Base-by-base conservation (phyloP, 2,888 invertebrate genomes). In the Nemotelus pantherinus region DNA sequence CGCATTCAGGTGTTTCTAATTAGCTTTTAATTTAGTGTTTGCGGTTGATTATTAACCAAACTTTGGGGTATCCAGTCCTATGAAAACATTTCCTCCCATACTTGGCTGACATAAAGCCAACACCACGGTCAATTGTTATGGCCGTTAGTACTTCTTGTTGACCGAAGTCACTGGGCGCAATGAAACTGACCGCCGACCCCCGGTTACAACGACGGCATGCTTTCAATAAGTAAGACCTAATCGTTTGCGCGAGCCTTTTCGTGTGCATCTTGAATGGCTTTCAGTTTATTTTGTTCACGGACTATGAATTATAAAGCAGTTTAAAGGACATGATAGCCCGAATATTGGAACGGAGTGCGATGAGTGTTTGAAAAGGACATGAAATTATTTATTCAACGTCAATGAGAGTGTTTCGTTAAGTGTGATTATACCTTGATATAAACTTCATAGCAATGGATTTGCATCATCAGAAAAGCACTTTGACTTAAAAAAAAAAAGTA, bases 241-340 rank as follows among this genome's bases (percentile, higher is more conserved):
- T 57, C n/a, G 57, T 57, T 57, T 57, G 57, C 57, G 57, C 7
- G 57, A 5, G 9, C 25, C 25, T 25, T 57, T 57, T 25, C 9
- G 57, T 57, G 50, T 67, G 67, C 53, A 55, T n/a, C 41, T 53
- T 70, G 47, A 9, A 70, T 70, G 70, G 55, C 55, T 70, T 7
- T 43, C 55, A 10, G 55, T 10, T 53, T 55, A 41, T 43, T 53
- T 55, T 70, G 70, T 70, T 47, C 47, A 67, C 39, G 50, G 48
- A 47, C n/a, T 44, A 43, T 70, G 70, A 70, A 70, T 70, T 43
- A 70, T 70, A 55, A 7, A 70, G 50, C 9, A 43, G 53, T 43
- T 6, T 55, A 55, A 70, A 70, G 53, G 53, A 10, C 53, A 43
- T 70, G 70, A 70, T 70, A 70, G 47, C 55, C 25, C 25, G 25